Evolutionary conservation across 1,140 invertebrate species (phyloP).

Genomic region (Latrodectus geometricus): DNA sequence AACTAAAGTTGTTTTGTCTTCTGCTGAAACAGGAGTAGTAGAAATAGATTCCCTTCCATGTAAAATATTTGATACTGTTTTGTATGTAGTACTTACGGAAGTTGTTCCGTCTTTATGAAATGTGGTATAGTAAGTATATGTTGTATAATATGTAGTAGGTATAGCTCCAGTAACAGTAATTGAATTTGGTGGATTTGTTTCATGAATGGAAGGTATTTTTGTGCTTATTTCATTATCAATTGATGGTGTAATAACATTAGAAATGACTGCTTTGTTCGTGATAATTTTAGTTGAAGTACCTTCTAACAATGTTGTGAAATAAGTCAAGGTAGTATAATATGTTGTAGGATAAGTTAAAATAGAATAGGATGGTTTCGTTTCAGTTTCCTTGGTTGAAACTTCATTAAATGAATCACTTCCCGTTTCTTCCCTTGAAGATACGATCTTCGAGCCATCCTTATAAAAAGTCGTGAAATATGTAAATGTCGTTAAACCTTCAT

Average conservation of each 20-base stretch:
- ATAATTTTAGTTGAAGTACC: slow-evolving; percentile 81
- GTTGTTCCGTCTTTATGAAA: slow-evolving; percentile 80
- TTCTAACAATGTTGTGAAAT: slow-evolving; percentile 86
- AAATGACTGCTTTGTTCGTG: slow-evolving; percentile 81
- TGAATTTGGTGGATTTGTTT: slow-evolving; percentile 8
- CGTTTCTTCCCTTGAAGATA: slow-evolving; percentile 87
- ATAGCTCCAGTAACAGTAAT: not conserved
- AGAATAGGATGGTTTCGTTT: slow-evolving; percentile 18
- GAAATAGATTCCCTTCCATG: slow-evolving; percentile 1
- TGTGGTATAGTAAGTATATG: slow-evolving; percentile 91
- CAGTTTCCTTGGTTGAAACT: not conserved
- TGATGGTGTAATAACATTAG: slow-evolving; percentile 34
- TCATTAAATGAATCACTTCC: slow-evolving; percentile 76
- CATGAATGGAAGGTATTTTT: not conserved
- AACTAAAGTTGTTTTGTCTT: not conserved
- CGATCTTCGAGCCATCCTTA: slow-evolving; percentile 75
- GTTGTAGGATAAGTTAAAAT: slow-evolving; percentile 70
- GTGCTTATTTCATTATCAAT: not conserved
- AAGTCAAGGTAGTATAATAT: slow-evolving; percentile 81
- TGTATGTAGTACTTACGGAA: slow-evolving; percentile 82
- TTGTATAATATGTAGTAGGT: slow-evolving; percentile 75
- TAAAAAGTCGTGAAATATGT: slow-evolving; percentile 83
- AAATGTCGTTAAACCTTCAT: slow-evolving; percentile 32
- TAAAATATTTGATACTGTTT: slow-evolving; percentile 82
- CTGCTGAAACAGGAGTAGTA: not conserved